A percentile compares a stretch with the other conserved stretches of the same genome.
Evolutionary conservation across 1,140 invertebrate genomes (phyloP).

Genomic region (Ptiloglossa arizonensis): DNA sequence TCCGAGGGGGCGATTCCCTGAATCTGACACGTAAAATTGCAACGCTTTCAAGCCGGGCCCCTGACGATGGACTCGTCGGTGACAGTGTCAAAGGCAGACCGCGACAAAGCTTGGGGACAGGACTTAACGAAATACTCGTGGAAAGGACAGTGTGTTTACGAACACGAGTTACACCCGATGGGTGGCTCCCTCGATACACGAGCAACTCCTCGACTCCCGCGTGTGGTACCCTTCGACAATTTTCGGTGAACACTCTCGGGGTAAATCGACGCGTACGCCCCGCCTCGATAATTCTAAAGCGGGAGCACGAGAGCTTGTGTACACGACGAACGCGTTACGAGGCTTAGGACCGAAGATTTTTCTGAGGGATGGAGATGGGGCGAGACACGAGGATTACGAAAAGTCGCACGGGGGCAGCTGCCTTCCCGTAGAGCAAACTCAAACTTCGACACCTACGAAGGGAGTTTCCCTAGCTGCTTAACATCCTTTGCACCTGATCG

Average conservation of each 20-base stretch:
- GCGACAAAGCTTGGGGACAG: slow-evolving; percentile 46
- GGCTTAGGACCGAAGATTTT: slow-evolving; percentile 1
- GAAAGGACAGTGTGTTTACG: slow-evolving; percentile 28
- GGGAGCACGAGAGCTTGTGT: neutral
- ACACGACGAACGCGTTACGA: neutral
- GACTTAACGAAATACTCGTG: slow-evolving; percentile 46
- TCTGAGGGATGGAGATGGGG: neutral
- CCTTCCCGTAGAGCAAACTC: neutral
- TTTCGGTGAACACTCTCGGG: neutral
- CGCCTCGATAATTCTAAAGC: slow-evolving; percentile 43
- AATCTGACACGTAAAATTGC: slow-evolving; percentile 59
- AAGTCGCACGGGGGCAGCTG: neutral
- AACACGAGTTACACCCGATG: slow-evolving; percentile 21
- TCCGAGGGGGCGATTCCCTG: slow-evolving; percentile 30
- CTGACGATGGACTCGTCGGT: neutral
- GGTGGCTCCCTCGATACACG: slow-evolving; percentile 8
- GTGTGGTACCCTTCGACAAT: neutral
- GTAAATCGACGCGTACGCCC: slow-evolving; percentile 23
- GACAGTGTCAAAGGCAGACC: slow-evolving; percentile 51
- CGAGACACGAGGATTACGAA: slow-evolving; percentile 1
- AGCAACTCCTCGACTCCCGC: neutral
- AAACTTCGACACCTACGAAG: neutral
- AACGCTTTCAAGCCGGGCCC: slow-evolving; percentile 36
- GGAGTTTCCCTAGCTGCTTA: neutral
- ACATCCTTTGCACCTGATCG: slow-evolving; percentile 15